Conservation (phyloP, 2,888 invertebrate species). For the Diogma glabrata region DNA sequence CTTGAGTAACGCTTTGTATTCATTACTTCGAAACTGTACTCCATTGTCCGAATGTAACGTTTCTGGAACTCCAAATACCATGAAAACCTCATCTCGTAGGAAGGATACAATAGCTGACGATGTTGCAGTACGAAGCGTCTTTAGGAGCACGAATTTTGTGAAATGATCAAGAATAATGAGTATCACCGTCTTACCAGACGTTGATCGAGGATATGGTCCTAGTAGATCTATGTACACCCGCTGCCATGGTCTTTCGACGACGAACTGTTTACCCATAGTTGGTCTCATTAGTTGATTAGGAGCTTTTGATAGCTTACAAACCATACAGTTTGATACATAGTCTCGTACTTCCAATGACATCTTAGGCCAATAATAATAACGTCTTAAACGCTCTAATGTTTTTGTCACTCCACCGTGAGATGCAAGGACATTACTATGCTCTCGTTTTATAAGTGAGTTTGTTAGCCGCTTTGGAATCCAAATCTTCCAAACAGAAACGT, state of each 20-base stretch:
- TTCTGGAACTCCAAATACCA: conserved; percentile 7
- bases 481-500: neutral
- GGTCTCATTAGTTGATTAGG: conserved; percentile 6
- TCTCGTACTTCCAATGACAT: conserved; percentile 12
- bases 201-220: conserved; percentile 1
- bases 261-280: conserved; percentile 12
- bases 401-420: too few relatives aligned
- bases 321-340: conserved; percentile 12
- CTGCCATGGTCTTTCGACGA: neutral
- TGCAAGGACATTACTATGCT: neutral
- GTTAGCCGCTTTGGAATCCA: neutral
- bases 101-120: conserved; percentile 9
- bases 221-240: neutral
- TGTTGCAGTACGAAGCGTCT: conserved; percentile 8
- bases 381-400: too few relatives aligned
- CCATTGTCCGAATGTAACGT: conserved; percentile 23
- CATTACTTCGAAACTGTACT: conserved; percentile 17
- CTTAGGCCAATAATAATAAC: too few relatives aligned
- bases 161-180: conserved; percentile 15
- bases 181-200: conserved; percentile 6
- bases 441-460: neutral
- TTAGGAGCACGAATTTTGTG: conserved; percentile 14
- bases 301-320: conserved; percentile 13
- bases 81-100: conserved; percentile 20
- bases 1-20: conserved; percentile 11